These are phyloP conservation scores for Drosophila bocki DNA, from an alignment of 1,140 invertebrate genomes.

Conservation along the genomic window DNA sequence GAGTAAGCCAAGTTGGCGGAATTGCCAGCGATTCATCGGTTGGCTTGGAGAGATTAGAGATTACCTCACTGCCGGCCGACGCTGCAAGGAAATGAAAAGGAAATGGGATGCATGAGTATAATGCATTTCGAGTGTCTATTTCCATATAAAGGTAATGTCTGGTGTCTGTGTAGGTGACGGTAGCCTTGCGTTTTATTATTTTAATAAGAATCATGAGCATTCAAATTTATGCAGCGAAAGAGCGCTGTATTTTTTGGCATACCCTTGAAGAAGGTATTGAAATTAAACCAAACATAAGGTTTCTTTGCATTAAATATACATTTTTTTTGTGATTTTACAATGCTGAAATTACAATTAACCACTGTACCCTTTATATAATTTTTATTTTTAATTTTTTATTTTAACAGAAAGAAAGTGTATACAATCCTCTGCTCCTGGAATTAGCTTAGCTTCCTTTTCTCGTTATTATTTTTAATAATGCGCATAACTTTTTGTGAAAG, in stretches of 20 bases:
- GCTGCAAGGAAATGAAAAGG: conserved; percentile 41
- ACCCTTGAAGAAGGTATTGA: background rate
- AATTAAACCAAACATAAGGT: background rate
- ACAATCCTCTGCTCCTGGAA: background rate
- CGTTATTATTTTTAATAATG: conserved; percentile 60
- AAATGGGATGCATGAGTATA: conserved; percentile 26
- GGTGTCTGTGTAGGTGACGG: background rate
- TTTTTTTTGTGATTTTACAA: background rate
- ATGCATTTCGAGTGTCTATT: conserved; percentile 11
- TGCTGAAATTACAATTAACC: background rate
- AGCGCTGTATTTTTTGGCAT: conserved; percentile 11
- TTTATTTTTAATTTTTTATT: background rate
- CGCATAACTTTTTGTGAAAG: conserved; percentile 64
- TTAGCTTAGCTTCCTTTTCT: background rate
- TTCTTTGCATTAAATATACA: background rate
- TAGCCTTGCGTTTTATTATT: conserved; percentile 51
- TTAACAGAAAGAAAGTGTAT: background rate
- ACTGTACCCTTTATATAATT: background rate
- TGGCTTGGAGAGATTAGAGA: conserved; percentile 21
- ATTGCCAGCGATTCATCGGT: conserved; percentile 5
- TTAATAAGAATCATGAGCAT: conserved; percentile 68
- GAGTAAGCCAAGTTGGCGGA: background rate
- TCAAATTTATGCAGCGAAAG: conserved; percentile 63
- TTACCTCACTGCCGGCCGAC: conserved; percentile 28
- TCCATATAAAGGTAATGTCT: background rate